These are phyloP conservation scores for Characodon lateralis DNA, from an alignment of 2,797 vertebrate genomes.

Conservation along the genomic window DNA sequence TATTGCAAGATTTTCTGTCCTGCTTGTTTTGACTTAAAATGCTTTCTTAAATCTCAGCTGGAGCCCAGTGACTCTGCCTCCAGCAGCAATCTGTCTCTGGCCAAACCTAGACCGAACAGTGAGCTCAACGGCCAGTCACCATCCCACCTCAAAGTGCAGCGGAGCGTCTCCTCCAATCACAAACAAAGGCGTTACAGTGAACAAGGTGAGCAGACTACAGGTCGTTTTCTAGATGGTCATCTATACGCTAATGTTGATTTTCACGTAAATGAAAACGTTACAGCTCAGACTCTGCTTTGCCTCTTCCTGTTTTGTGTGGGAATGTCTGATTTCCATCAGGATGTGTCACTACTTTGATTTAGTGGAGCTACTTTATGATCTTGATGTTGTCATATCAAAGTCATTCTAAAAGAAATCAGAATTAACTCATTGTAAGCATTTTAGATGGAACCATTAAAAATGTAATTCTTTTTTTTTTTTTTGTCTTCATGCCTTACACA, in stretches of 20 bases:
- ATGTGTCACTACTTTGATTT: no score
- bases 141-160: slow-evolving; percentile 92
- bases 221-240: background rate
- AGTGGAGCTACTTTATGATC: no score
- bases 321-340: no score
- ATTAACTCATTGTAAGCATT: no score
- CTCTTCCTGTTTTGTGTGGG: no score
- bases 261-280: no score
- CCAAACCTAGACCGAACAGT: slow-evolving; percentile 91
- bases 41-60: slow-evolving; percentile 74
- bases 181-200: slow-evolving; percentile 97
- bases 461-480: background rate
- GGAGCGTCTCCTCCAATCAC: slow-evolving; percentile 93
- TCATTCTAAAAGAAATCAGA: no score
- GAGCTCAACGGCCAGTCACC: slow-evolving; percentile 97
- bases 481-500: no score
- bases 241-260: no score
- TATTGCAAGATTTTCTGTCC: no score
- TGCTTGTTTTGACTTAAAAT: background rate
- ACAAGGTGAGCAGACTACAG: slow-evolving; percentile 83
- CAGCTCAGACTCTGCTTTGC: no score
- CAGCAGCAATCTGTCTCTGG: slow-evolving; percentile 94
- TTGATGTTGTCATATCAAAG: no score
- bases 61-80: slow-evolving; percentile 95
- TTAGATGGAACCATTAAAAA: background rate